Conservation (phyloP, 2,797 vertebrate species). For the Pempheris klunzingeri region DNA sequence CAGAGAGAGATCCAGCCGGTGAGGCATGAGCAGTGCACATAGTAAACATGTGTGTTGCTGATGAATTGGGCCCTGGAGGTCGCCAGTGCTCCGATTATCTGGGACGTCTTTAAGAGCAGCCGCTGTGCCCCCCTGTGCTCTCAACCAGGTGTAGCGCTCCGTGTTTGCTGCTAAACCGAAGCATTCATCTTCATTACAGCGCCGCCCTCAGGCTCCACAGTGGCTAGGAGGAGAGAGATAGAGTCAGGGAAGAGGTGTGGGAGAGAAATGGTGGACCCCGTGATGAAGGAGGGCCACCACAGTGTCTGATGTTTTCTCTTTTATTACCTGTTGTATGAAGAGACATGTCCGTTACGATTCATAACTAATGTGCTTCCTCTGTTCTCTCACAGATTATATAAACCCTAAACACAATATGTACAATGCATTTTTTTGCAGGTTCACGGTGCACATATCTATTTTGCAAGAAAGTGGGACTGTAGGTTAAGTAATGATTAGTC, state of each 20-base stretch:
- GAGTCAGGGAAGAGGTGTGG: constrained; percentile 20
- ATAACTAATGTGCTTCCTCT: not conserved
- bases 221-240: constrained; percentile 15
- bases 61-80: constrained; percentile 66
- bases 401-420: not conserved
- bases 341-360: constrained; percentile 3
- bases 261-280: constrained; percentile 33
- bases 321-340: constrained; percentile 35
- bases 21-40: constrained; percentile 13
- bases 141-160: constrained; percentile 62
- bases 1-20: constrained; percentile 20
- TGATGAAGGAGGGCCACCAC: constrained; percentile 41
- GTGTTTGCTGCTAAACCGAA: constrained; percentile 65
- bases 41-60: constrained; percentile 55
- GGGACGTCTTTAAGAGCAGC: constrained; percentile 32
- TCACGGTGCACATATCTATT: not conserved
- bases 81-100: constrained; percentile 36
- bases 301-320: constrained; percentile 31
- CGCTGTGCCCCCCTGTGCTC: not conserved
- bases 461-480: not conserved
- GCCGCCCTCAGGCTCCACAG: constrained; percentile 62
- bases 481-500: not conserved
- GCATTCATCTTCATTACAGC: constrained; percentile 77
- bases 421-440: not conserved
- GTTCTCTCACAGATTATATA: not conserved